Percentiles rank a stretch among this genome's conserved stretches.
Conservation (phyloP, 2,797 vertebrate genomes). For the Dromococcyx pavoninus region DNA sequence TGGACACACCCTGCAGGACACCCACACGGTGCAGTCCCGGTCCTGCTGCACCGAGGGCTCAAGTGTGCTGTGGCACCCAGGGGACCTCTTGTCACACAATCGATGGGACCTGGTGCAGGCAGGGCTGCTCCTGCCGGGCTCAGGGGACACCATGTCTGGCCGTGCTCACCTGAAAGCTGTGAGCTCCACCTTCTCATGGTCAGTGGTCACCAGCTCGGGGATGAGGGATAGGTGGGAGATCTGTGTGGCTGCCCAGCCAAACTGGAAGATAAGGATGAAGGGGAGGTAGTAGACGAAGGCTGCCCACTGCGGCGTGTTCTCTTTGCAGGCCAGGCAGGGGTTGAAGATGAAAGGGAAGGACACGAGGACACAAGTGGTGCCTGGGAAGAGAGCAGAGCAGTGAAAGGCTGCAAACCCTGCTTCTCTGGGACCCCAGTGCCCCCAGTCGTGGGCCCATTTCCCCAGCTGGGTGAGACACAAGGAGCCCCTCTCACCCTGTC, state of each 20-base stretch:
- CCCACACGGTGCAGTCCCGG: not conserved
- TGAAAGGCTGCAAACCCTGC: not conserved
- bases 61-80: not conserved
- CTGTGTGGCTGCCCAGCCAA: slow-evolving; percentile 94
- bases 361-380: slow-evolving; percentile 85
- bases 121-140: not conserved
- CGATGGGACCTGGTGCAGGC: accelerated
- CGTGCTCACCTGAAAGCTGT: slow-evolving; percentile 87
- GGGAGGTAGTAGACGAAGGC: slow-evolving; percentile 87
- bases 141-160: not conserved
- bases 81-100: not conserved
- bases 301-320: slow-evolving; percentile 84
- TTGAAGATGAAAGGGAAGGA: slow-evolving; percentile 95
- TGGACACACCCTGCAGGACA: not conserved
- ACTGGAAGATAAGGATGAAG: slow-evolving; percentile 92
- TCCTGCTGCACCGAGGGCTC: not conserved
- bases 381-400: slow-evolving; percentile 64
- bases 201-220: slow-evolving; percentile 86
- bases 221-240: slow-evolving; percentile 95
- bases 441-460: not conserved
- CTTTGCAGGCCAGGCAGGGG: slow-evolving; percentile 84
- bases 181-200: slow-evolving; percentile 92
- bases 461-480: not conserved
- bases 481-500: not conserved
- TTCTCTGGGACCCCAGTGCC: not conserved